These are phyloP conservation scores for Isaurus tuberculatus DNA, from an alignment of 92 coral and sea anemone species.

Conservation along the genomic window DNA sequence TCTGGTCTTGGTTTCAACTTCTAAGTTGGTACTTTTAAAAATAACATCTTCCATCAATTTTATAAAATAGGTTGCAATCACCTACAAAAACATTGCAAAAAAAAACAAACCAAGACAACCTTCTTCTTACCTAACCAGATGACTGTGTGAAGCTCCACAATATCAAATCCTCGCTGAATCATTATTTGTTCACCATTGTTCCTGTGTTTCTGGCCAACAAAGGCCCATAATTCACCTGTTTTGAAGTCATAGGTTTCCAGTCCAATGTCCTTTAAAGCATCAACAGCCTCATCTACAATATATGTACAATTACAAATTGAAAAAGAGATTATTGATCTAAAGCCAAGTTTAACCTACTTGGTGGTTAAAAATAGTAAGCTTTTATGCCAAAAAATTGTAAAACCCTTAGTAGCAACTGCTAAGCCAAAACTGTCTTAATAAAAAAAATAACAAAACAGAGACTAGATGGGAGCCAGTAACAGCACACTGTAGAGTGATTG, in stretches of 20 bases:
- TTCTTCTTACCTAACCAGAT: slow-evolving; percentile 68
- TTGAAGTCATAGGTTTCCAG: slow-evolving; percentile 73
- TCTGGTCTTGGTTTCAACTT: too few species aligned
- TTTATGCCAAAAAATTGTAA: too few species aligned
- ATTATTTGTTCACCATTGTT: slow-evolving; percentile 68
- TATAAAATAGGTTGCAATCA: too few species aligned
- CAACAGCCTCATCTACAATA: slow-evolving; percentile 74
- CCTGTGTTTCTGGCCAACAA: slow-evolving; percentile 80
- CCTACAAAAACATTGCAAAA: not conserved
- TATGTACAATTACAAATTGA: not conserved
- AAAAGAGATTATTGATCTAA: not conserved
- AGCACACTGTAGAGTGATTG: too few species aligned
- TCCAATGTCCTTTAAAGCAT: slow-evolving; percentile 78
- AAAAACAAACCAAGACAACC: not conserved
- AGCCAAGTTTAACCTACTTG: not conserved
- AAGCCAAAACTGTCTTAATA: too few species aligned
- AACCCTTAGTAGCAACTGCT: too few species aligned
- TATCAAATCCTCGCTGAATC: slow-evolving; percentile 75
- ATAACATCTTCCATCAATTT: too few species aligned
- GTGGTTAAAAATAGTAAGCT: too few species aligned
- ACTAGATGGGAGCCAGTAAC: too few species aligned
- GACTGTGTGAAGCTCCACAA: slow-evolving; percentile 65
- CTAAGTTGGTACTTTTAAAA: too few species aligned
- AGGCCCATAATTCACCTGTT: slow-evolving; percentile 88
- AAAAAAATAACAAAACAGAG: too few species aligned